phyloP scores from a whole-genome alignment of 2,797 vertebrate genomes.

The Halcyon chelicuti region DNA sequence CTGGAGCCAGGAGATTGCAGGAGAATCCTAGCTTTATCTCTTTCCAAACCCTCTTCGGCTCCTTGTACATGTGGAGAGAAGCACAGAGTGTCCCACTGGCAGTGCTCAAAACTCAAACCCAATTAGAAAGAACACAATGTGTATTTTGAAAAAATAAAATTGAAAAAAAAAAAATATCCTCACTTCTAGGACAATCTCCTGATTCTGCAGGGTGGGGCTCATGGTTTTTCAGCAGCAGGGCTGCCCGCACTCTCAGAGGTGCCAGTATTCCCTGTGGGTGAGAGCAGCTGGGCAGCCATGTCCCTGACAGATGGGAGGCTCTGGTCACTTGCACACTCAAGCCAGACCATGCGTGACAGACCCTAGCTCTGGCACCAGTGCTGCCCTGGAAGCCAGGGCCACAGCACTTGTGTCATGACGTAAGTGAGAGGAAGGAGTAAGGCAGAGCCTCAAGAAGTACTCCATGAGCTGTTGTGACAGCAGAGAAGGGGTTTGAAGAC shows the following conservation, averaged over 20 bases:
- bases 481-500: neutral
- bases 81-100: neutral
- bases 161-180: neutral
- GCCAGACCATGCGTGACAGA: neutral
- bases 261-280: accelerated
- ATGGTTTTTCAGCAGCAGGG: neutral
- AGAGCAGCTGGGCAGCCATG: neutral
- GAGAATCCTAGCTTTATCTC: constrained; percentile 28
- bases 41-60: constrained; percentile 24
- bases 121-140: constrained; percentile 20
- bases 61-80: neutral
- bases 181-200: neutral
- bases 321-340: neutral
- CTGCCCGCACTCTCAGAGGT: neutral
- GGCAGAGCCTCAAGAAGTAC: neutral
- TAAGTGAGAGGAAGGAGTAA: neutral
- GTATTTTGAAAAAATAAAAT: neutral
- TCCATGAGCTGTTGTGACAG: neutral
- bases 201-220: constrained; percentile 3
- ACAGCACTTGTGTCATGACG: neutral
- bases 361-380: neutral
- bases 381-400: neutral
- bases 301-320: constrained; percentile 39
- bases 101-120: neutral
- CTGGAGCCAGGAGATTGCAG: constrained; percentile 16